Conservation (phyloP, 2,888 invertebrate species). For the Ceramica pisi region DNA sequence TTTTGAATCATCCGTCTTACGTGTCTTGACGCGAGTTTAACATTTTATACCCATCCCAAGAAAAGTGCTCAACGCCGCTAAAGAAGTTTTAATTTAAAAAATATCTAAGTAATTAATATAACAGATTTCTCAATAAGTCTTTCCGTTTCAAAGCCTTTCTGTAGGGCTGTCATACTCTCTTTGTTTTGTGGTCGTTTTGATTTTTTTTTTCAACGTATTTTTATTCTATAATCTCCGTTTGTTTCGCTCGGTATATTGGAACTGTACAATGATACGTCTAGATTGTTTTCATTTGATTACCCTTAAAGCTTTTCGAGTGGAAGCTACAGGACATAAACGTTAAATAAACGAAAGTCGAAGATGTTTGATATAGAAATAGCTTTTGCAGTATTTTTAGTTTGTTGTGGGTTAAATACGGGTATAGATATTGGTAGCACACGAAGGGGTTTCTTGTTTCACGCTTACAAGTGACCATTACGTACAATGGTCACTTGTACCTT, state of each 20-base stretch:
- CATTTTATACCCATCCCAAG: too few species aligned
- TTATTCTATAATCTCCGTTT: slow-evolving; percentile 16
- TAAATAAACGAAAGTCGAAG: slow-evolving; percentile 25
- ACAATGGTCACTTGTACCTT: too few species aligned
- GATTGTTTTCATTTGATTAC: slow-evolving; percentile 46
- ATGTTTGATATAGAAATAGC: slow-evolving; percentile 6
- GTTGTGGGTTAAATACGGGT: not conserved
- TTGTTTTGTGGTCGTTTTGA: slow-evolving; percentile 12
- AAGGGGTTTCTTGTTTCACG: not conserved
- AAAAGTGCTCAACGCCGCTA: too few species aligned
- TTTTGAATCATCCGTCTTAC: too few species aligned
- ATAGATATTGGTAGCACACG: not conserved
- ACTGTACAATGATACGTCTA: slow-evolving; percentile 35
- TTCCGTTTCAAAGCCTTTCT: not conserved
- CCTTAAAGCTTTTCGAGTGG: slow-evolving; percentile 38
- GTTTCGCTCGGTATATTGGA: slow-evolving; percentile 31
- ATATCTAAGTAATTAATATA: not conserved
- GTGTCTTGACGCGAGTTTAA: too few species aligned
- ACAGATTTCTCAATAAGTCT: slow-evolving; percentile 2
- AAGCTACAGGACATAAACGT: slow-evolving; percentile 23
- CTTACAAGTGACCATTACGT: too few species aligned
- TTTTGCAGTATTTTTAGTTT: slow-evolving; percentile 20
- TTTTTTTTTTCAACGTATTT: not conserved
- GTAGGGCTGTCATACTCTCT: not conserved
- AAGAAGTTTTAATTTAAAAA: too few species aligned